A percentile compares a stretch with the other conserved stretches of the same genome.
Evolutionary conservation across 1,140 invertebrate species (phyloP).

Genomic region (Xylocopa sonorina): DNA sequence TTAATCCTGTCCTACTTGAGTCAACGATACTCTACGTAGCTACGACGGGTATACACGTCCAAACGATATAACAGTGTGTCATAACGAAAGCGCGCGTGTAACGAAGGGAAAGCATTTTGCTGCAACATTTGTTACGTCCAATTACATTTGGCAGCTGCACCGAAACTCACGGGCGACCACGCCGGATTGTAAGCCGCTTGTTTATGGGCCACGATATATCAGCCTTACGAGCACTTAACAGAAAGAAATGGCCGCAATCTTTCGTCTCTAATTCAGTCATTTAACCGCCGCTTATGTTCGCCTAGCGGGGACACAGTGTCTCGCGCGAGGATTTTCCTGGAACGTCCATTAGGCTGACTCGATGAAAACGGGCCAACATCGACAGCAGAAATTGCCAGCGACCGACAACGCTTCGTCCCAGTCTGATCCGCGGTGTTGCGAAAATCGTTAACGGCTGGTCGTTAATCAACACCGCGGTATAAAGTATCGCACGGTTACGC

Average conservation of each 20-base stretch:
- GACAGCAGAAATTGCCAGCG: too few relatives aligned
- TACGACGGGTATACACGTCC: too few relatives aligned
- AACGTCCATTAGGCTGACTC: not conserved
- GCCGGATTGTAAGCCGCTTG: constrained; percentile 49
- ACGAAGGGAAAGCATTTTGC: constrained; percentile 61
- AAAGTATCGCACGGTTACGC: not conserved
- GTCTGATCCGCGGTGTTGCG: too few relatives aligned
- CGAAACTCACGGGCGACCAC: constrained; percentile 43
- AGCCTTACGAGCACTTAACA: constrained; percentile 66
- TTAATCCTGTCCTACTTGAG: too few relatives aligned
- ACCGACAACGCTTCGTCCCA: too few relatives aligned
- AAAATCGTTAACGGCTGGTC: not conserved
- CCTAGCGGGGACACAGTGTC: not conserved
- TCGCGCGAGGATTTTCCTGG: constrained; percentile 4
- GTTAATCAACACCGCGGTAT: not conserved
- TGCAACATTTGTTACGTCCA: constrained; percentile 66
- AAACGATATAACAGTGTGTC: too few relatives aligned
- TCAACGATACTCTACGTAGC: too few relatives aligned
- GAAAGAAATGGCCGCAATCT: constrained; percentile 66
- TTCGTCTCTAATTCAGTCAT: constrained; percentile 64
- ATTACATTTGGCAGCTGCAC: constrained; percentile 67
- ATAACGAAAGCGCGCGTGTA: too few relatives aligned
- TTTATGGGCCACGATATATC: constrained; percentile 64
- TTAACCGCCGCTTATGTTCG: constrained; percentile 54
- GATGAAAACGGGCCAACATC: not conserved